phyloP scores from a whole-genome alignment of 2,113 vertebrate species.

The Prinia subflava region DNA sequence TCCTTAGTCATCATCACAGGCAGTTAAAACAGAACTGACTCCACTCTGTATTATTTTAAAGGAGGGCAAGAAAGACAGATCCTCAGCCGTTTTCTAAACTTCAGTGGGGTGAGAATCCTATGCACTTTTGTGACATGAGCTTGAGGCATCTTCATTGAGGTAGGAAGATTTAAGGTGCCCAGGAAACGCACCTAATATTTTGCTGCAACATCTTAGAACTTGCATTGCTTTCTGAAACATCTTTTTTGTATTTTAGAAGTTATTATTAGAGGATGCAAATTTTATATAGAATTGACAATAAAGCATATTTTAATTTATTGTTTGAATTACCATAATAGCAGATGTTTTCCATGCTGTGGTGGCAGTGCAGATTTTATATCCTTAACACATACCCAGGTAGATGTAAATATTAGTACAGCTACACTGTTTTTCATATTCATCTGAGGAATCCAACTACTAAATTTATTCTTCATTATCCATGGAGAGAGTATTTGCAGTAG shows the following conservation, averaged over 20 bases:
- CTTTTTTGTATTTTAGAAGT: not conserved
- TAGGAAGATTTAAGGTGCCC: not conserved
- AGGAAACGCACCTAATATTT: not conserved
- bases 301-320: not conserved
- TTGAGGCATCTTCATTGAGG: not conserved
- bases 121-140: not conserved
- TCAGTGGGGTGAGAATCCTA: not conserved
- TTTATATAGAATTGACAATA: not conserved
- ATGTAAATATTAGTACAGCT: constrained; percentile 36
- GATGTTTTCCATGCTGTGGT: not conserved
- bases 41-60: not conserved
- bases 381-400: not conserved
- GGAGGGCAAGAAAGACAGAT: not conserved
- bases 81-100: not conserved
- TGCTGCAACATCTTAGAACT: not conserved
- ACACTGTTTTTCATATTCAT: not conserved
- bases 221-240: not conserved
- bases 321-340: not conserved
- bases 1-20: not conserved
- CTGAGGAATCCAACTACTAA: constrained; percentile 4
- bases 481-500: not conserved
- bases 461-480: not conserved
- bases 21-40: not conserved
- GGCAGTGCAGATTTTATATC: constrained; percentile 12
- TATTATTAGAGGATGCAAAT: not conserved